Conservation (phyloP, 2,888 invertebrate species). For the Orthonevra nobilis region DNA sequence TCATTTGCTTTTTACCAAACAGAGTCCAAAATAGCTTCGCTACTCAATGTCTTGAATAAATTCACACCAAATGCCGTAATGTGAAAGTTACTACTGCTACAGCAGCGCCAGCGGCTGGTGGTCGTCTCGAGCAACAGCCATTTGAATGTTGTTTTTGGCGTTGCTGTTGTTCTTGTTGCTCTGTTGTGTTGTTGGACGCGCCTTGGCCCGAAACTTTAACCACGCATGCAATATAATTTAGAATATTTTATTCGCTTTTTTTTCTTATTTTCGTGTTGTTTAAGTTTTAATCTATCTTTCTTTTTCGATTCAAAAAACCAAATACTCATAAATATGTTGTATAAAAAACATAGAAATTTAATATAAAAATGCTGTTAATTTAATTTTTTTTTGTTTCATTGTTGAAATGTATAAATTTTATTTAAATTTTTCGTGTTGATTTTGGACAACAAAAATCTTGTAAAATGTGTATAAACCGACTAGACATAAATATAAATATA, state of each 20-base stretch:
- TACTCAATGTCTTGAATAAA: conserved; percentile 79
- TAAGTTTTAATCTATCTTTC: conserved; percentile 21
- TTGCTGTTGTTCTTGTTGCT: conserved; percentile 66
- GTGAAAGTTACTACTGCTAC: conserved; percentile 68
- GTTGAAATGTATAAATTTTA: conserved; percentile 37
- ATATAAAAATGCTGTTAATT: conserved; percentile 18
- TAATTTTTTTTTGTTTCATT: conserved; percentile 9
- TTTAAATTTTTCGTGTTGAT: conserved; percentile 24
- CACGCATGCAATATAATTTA: conserved; percentile 62
- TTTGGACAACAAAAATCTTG: conserved; percentile 41
- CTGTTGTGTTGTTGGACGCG: conserved; percentile 61
- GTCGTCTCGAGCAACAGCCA: conserved; percentile 43
- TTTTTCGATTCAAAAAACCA: conserved; percentile 48
- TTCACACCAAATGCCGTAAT: conserved; percentile 74
- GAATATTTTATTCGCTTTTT: conserved; percentile 21
- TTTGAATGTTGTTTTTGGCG: conserved; percentile 58
- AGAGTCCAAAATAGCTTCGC: conserved; percentile 79
- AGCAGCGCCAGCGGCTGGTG: conserved; percentile 64
- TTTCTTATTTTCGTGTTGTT: conserved; percentile 15
- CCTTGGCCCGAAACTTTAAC: conserved; percentile 47
- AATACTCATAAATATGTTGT: conserved; percentile 63
- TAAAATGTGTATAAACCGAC: conserved; percentile 67
- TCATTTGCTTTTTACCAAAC: conserved; percentile 80
- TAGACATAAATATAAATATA: conserved; percentile 46
- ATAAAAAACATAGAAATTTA: conserved; percentile 36